Base-by-base conservation (phyloP, 2,888 invertebrate genomes). In the Marasmarcha lunaedactyla region DNA sequence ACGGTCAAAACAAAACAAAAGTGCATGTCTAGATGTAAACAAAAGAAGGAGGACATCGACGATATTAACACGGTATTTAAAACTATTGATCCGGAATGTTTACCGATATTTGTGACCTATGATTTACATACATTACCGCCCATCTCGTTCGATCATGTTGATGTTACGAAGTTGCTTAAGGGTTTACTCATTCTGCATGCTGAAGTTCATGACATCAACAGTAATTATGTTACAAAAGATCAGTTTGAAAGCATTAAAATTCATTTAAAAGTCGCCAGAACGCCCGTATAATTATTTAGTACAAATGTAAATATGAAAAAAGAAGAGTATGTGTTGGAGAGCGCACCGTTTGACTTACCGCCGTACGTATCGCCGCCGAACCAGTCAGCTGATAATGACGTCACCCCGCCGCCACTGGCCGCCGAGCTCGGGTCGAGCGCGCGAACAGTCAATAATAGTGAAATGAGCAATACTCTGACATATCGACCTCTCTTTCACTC, bases 121-220 rank as follows among this genome's bases (percentile, higher is more conserved):
- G n/a, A 30, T 30, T 30, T 30, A 11, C 30, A 30, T 30, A 30
- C 4, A 30, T 30, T 30, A 30, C 30, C 30, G 11, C 30, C 30
- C 30, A 11, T 30, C 30, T n/a, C 30, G 6, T 25, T 36, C 12
- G 15, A 35, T 15, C 35, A 35, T n/a, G 15, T 15, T 1, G 35
- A 35, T 15, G 35, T 35, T 35, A 35, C 35, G 1, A 35, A 35
- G n/a, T 6, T 35, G 15, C 15, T 35, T n/a, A 35, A 35, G 35
- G 35, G 9, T 30, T 30, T 30, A 30, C 30, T 30, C 30, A 30
- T 9, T 25, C 25, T 25, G n/a, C 12, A 11, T n/a, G 3, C 30
- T 30, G 13, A 4, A 13, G 30, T 7, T 3, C 4, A 9, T 25
- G 25, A n/a, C n/a, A n/a, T n/a, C n/a, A n/a, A n/a, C n/a, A n/a